phyloP scores from a whole-genome alignment of 2,113 vertebrate species.

The Etheostoma spectabile region DNA sequence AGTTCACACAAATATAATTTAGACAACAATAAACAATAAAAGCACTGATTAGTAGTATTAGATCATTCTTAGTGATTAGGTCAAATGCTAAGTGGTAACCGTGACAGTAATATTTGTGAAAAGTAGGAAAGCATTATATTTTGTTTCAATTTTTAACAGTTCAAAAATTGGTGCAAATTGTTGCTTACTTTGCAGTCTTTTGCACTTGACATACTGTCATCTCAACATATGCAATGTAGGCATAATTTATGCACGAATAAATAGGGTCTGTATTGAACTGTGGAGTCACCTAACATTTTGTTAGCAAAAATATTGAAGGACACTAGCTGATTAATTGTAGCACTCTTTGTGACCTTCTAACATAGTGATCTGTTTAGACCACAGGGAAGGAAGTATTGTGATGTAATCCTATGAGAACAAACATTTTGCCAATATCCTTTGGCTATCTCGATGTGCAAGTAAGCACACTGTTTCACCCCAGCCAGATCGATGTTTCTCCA shows the following conservation, averaged over 20 bases:
- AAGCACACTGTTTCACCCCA: slow-evolving; percentile 66
- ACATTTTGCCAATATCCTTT: slow-evolving; percentile 74
- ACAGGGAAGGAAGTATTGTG: slow-evolving; percentile 61
- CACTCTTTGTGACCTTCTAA: slow-evolving; percentile 64
- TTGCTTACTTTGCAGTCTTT: slow-evolving; percentile 4
- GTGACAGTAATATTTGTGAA: not conserved
- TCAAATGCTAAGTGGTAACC: not conserved
- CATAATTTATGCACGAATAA: slow-evolving; percentile 25
- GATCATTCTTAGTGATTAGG: not conserved
- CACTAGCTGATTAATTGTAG: slow-evolving; percentile 57
- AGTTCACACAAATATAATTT: not conserved
- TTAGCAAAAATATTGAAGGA: slow-evolving; percentile 49
- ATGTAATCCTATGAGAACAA: slow-evolving; percentile 77
- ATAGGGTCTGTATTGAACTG: slow-evolving; percentile 12
- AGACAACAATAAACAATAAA: not conserved
- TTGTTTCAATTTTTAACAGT: no score
- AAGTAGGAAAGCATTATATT: no score
- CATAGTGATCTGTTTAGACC: slow-evolving; percentile 64
- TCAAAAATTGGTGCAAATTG: not conserved
- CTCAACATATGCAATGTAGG: slow-evolving; percentile 9
- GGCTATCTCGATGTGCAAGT: slow-evolving; percentile 74
- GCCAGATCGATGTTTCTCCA: slow-evolving; percentile 73
- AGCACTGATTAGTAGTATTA: not conserved
- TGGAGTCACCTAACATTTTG: slow-evolving; percentile 39
- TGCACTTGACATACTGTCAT: slow-evolving; percentile 16